phyloP scores from a whole-genome alignment of 2,113 vertebrate genomes.

The Crypturellus undulatus region DNA sequence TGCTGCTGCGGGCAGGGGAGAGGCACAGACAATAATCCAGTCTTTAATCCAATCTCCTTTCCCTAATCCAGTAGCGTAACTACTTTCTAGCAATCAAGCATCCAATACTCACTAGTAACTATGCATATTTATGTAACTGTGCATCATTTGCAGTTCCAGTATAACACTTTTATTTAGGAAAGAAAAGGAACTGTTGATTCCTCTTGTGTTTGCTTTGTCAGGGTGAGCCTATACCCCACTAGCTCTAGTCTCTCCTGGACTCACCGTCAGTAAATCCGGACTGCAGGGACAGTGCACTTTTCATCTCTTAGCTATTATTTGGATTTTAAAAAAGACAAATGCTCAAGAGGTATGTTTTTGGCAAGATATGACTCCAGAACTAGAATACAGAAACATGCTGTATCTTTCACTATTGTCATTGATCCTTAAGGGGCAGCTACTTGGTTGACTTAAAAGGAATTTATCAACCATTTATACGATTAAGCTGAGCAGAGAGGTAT shows the following conservation, averaged over 20 bases:
- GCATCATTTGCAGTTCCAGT: background rate
- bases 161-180: background rate
- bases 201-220: background rate
- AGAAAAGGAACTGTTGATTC: background rate
- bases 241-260: background rate
- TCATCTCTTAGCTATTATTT: background rate
- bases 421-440: constrained; percentile 14
- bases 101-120: too few relatives aligned
- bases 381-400: background rate
- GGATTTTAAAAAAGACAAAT: background rate
- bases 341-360: background rate
- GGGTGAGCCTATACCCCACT: background rate
- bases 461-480: background rate
- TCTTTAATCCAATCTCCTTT: background rate
- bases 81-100: background rate
- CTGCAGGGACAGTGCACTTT: background rate
- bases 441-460: constrained; percentile 39
- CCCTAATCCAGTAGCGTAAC: background rate
- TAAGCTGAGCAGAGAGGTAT: constrained; percentile 42
- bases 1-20: background rate
- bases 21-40: background rate
- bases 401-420: constrained; percentile 29
- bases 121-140: background rate
- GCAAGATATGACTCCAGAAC: constrained; percentile 1
- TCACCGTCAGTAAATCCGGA: background rate